Percentiles rank a stretch among this genome's conserved stretches.
These are phyloP conservation scores for Oreonectes daqikongensis DNA, from an alignment of 2,797 vertebrate genomes.

Conservation along the genomic window DNA sequence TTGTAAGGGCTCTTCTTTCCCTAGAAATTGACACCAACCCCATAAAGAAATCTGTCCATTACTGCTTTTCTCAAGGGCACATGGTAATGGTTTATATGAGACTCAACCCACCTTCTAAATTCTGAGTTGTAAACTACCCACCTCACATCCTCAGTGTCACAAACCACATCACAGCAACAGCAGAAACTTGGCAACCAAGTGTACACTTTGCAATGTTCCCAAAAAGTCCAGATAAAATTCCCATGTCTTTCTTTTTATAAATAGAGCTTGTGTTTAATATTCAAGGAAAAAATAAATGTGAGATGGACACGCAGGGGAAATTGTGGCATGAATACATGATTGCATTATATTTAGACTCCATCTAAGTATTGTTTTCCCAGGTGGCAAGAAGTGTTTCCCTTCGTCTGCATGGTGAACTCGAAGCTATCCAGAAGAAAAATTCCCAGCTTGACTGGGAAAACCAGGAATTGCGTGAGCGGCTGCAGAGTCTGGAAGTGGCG, in stretches of 20 bases:
- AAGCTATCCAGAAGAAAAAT: constrained; percentile 87
- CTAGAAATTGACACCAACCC: constrained; percentile 30
- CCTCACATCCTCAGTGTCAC: constrained; percentile 1
- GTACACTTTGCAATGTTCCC: background rate
- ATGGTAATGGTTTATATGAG: background rate
- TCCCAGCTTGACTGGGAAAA: constrained; percentile 92
- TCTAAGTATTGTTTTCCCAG: constrained; percentile 67
- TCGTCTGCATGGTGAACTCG: constrained; percentile 91
- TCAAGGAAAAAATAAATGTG: background rate
- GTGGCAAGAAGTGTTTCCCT: constrained; percentile 94
- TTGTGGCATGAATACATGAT: background rate
- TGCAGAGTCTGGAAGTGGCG: constrained; percentile 88
- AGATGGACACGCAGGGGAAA: background rate
- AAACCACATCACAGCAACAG: constrained; percentile 20
- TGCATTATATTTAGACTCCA: background rate
- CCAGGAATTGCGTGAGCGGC: constrained; percentile 85
- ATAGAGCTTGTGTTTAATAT: constrained; percentile 2
- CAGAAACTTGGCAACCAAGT: constrained; percentile 29
- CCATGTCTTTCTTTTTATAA: background rate
- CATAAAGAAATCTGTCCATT: background rate
- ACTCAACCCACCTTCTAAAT: background rate
- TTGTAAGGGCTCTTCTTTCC: background rate
- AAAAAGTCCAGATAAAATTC: background rate
- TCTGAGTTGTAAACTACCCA: background rate
- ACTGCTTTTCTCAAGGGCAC: background rate